These are phyloP conservation scores for Parnassius apollo DNA, from an alignment of 2,888 invertebrate genomes.

Conservation along the genomic window DNA sequence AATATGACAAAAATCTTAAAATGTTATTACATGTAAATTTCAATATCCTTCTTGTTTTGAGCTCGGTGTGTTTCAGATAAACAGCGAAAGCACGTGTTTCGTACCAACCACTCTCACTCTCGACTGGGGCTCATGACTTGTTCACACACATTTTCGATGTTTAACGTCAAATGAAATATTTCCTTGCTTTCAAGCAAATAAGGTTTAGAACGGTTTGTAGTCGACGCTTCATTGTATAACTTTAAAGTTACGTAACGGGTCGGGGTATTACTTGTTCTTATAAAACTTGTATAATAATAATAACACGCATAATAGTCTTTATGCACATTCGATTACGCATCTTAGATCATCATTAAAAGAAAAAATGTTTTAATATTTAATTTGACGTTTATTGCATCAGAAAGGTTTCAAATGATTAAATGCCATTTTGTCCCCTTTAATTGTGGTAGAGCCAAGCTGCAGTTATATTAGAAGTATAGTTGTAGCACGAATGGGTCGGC, in stretches of 20 bases:
- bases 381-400: not conserved
- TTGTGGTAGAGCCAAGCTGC: too few relatives aligned
- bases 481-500: too few relatives aligned
- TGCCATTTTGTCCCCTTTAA: too few relatives aligned
- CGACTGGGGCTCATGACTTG: conserved; percentile 11
- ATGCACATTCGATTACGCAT: too few relatives aligned
- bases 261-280: conserved; percentile 7
- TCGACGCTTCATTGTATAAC: not conserved
- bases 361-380: too few relatives aligned
- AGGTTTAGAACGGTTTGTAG: conserved; percentile 2
- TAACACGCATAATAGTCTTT: not conserved
- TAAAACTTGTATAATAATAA: conserved; percentile 13
- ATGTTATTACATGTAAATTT: too few relatives aligned
- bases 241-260: conserved; percentile 21
- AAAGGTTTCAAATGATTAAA: not conserved
- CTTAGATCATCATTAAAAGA: too few relatives aligned
- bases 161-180: not conserved
- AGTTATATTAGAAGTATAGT: too few relatives aligned
- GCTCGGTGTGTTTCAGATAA: conserved; percentile 2
- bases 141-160: conserved; percentile 21
- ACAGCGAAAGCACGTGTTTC: conserved; percentile 16
- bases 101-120: conserved; percentile 22
- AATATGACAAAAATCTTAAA: too few relatives aligned
- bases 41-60: too few relatives aligned
- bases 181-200: not conserved